Evolutionary conservation across 2,797 vertebrate species (phyloP), one percentile per base, ranked within the genome.

Genomic region (Pagetopsis macropterus): DNA sequence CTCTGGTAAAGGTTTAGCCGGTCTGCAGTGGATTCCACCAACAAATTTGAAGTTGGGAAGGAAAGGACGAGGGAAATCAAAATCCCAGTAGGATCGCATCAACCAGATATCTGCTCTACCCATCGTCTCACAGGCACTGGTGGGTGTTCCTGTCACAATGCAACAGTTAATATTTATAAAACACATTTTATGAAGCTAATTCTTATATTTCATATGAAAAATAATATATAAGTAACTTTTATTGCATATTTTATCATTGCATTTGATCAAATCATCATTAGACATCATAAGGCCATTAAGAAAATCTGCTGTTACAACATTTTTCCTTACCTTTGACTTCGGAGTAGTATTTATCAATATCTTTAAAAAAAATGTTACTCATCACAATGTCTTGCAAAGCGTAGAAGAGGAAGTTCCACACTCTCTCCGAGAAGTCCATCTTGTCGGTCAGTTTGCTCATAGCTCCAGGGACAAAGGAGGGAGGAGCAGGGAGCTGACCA

Each of bases 51-150:
- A 98, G 88, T 98, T 99, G 3, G 96, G 97, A 49, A 96, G 93
- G 37, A 94, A 90, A 57, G 97, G 97, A 10, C 94, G 94, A 56
- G 97, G 96, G 86, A 95, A 98, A 75, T 98, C 96, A 81, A 98
- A 95, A 84, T 98, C 97, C 97, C 97, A 98, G 75, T 97, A 98
- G 7, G 96, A 96, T 71, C 96, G 84, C 1, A 98, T 96, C 72
- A 98, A 81, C 97, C 97, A 98, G 54, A 98, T 94, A 67, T 98
- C 97, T 56, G 95, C 96, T 85, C 92, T 96, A 1, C 96, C 91
- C 93, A 97, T 94, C 0, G 85, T 81, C 87, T 98, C 94, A 70
- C 97, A 98, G 50, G 76, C 78, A 23, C 63, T 81, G 57, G 73
- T 90, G 58, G 88, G 88, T 3, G 17, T 84, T 71, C 91, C 92